Evolutionary conservation across 2,888 invertebrate genomes (phyloP), one percentile per base, ranked within the genome.

Genomic region (Campoplex capitator): DNA sequence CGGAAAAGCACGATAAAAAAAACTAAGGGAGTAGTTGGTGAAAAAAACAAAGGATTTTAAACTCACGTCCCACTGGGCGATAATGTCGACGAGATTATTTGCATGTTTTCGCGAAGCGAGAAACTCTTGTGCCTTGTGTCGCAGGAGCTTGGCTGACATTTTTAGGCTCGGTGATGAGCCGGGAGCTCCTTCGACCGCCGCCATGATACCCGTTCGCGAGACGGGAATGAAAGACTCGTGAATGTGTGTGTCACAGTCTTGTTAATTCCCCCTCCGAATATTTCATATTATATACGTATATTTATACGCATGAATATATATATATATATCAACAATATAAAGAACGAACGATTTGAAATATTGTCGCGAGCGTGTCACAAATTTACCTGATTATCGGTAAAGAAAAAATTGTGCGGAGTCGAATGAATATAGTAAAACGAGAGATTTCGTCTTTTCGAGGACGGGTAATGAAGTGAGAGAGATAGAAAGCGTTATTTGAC

Each of bases 111-210:
- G 95, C 48, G 96, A 96, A 90, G 96, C 95, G 76, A 97, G 95
- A 94, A 97, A 97, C 91, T 97, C 97, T 90, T 96, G 96, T 70
- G 97, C 97, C 93, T 97, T 97, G 90, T 95, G 95, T 88, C 97
- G 96, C 89, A 97, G 94, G 91, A 96, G 95, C 92, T 96, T 96
- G 79, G 96, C 96, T 93, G 96, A 95, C 95, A 95, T 95, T 95
- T 96, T 96, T 86, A 91, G 91, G 62, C 87, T 87, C 77, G 89
- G 89, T 70, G 88, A 89, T 84, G 90, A 89, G 86, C 92, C 92
- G 91, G 91, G 92, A 91, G 88, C 89, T 89, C 90, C 90, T 88
- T 90, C 89, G 88, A 90, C 89, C 74, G 91, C 91, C 90, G 93
- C 91, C 93, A 93, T 93, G 88, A 89, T 84, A 83, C 82, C 84